These are phyloP conservation scores for Lanius ludovicianus DNA, from an alignment of 2,113 vertebrate genomes.

Conservation along the genomic window DNA sequence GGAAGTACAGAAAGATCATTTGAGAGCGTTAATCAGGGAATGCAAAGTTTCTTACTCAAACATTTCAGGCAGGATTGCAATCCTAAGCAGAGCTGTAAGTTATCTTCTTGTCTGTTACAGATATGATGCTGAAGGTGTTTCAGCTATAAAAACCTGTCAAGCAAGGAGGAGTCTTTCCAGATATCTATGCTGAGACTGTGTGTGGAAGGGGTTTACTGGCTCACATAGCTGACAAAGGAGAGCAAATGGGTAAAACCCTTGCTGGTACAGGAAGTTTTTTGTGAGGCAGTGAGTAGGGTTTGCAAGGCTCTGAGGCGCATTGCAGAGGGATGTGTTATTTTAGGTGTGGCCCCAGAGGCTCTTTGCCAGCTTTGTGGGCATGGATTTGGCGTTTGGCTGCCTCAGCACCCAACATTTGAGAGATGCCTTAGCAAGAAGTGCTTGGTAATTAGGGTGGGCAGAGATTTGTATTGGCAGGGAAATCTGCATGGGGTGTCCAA, in stretches of 20 bases:
- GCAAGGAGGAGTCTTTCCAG: neutral
- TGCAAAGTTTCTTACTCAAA: neutral
- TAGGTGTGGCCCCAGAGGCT: neutral
- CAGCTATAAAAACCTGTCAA: neutral
- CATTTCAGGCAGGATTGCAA: neutral
- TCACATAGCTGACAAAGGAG: neutral
- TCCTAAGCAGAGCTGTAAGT: neutral
- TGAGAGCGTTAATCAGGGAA: neutral
- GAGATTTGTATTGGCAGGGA: neutral
- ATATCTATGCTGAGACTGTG: neutral
- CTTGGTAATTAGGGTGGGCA: neutral
- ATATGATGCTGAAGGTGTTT: neutral
- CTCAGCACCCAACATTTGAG: rapidly evolving
- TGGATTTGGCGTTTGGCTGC: neutral
- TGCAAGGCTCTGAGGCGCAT: neutral
- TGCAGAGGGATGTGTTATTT: neutral
- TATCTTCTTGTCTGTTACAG: neutral
- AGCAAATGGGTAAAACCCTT: neutral
- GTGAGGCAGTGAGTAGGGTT: rapidly evolving
- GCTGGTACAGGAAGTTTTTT: neutral
- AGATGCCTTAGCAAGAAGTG: neutral
- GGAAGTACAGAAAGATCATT: neutral
- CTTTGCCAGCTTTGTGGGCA: rapidly evolving
- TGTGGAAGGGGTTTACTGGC: neutral
- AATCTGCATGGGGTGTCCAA: rapidly evolving